Conservation (phyloP, 1,140 invertebrate species). For the Diorhabda sublineata region DNA sequence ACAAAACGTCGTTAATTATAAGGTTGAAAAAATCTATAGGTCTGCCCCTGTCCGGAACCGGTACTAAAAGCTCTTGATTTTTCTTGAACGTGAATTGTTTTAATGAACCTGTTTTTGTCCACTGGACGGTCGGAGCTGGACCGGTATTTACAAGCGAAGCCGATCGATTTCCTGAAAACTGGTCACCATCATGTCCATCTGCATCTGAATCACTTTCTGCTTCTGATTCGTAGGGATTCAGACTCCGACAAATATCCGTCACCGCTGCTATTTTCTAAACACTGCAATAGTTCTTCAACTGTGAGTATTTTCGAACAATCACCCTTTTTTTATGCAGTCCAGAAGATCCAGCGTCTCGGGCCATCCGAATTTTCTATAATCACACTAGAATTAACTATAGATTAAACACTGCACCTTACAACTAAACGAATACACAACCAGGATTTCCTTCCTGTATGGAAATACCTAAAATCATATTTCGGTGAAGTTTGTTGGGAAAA, state of each 20-base stretch:
- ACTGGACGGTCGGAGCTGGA: constrained; percentile 10
- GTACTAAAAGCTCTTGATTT: constrained; percentile 18
- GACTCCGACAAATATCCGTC: constrained; percentile 12
- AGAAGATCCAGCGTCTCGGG: background rate
- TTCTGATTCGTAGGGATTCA: constrained; percentile 11
- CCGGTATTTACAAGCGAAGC: constrained; percentile 11
- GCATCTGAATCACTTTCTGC: constrained; percentile 18
- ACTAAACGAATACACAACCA: no score
- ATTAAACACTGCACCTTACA: no score
- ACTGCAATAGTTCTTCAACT: constrained; percentile 18
- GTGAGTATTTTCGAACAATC: constrained; percentile 10
- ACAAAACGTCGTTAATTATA: constrained; percentile 17
- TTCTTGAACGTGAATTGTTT: constrained; percentile 16
- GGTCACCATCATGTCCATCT: constrained; percentile 12
- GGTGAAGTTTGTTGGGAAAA: no score
- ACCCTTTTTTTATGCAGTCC: background rate
- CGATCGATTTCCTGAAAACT: constrained; percentile 8
- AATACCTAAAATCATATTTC: no score
- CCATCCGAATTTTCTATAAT: no score
- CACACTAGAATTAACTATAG: no score
- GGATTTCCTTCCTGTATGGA: no score
- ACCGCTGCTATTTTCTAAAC: constrained; percentile 14
- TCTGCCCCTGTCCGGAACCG: constrained; percentile 13
- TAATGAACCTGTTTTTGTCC: constrained; percentile 20
- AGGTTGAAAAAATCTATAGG: constrained; percentile 14